A percentile compares a stretch with the other conserved stretches of the same genome.
phyloP scores from a whole-genome alignment of 64 coral and sea anemone species.

The Dendrophyllia cribrosa region DNA sequence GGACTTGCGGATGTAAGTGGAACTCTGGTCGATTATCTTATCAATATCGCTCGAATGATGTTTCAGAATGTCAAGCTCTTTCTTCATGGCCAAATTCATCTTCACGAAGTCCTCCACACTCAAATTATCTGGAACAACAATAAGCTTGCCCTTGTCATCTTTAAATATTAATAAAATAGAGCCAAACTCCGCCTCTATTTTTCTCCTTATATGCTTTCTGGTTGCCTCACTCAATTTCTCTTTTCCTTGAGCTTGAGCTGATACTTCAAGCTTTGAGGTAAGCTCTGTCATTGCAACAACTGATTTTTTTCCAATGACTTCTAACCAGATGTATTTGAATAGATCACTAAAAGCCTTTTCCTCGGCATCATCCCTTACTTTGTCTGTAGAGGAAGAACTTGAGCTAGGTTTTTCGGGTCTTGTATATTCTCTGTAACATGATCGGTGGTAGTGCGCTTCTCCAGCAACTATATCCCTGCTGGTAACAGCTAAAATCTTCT shows the following conservation, averaged over 20 bases:
- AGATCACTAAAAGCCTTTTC: constrained; percentile 13
- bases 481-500: constrained; percentile 50
- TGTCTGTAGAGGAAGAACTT: constrained; percentile 13
- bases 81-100: constrained; percentile 22
- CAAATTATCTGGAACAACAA: constrained; percentile 27
- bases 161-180: constrained; percentile 43
- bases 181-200: constrained; percentile 55
- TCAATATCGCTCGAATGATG: not conserved
- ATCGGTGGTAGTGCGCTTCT: constrained; percentile 33
- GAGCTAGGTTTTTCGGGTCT: not conserved
- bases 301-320: constrained; percentile 7
- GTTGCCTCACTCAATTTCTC: constrained; percentile 34
- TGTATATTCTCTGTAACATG: constrained; percentile 29
- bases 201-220: constrained; percentile 61
- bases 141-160: constrained; percentile 46
- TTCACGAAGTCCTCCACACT: constrained; percentile 17
- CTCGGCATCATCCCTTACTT: constrained; percentile 11
- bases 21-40: constrained; percentile 17
- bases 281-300: constrained; percentile 62
- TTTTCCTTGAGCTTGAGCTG: constrained; percentile 22
- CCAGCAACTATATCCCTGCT: constrained; percentile 55
- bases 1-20: constrained; percentile 10
- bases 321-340: not conserved
- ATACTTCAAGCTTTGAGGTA: constrained; percentile 45
- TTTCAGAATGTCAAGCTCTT: constrained; percentile 50